These are phyloP conservation scores for Platynereis dumerilii DNA, from an alignment of 2,888 invertebrate genomes.

Conservation along the genomic window DNA sequence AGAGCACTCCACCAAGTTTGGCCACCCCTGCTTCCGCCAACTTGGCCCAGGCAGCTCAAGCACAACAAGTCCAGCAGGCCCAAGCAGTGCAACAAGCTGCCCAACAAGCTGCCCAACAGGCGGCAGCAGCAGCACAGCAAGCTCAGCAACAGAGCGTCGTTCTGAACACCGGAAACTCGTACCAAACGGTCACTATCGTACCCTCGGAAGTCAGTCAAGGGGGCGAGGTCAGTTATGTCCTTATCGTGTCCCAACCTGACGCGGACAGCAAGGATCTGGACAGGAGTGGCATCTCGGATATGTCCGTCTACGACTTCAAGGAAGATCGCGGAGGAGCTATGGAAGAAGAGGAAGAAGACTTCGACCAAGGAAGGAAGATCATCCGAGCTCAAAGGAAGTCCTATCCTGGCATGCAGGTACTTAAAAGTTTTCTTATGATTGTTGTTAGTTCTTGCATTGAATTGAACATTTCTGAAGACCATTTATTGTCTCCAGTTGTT, in stretches of 20 bases:
- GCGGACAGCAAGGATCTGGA: conserved; percentile 51
- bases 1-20: too few relatives aligned
- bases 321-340: conserved; percentile 67
- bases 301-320: conserved; percentile 79
- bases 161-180: conserved; percentile 68
- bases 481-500: too few relatives aligned
- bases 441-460: too few relatives aligned
- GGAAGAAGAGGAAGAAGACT: conserved; percentile 17
- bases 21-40: too few relatives aligned
- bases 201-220: conserved; percentile 79
- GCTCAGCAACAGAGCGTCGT: conserved; percentile 28
- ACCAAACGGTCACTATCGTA: conserved; percentile 83
- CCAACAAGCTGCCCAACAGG: conserved; percentile 40
- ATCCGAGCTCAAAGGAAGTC: conserved; percentile 18
- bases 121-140: conserved; percentile 37
- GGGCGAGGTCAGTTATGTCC: conserved; percentile 86
- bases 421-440: neutral
- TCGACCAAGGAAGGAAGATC: conserved; percentile 24
- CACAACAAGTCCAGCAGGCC: too few relatives aligned
- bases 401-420: conserved; percentile 53
- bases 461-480: too few relatives aligned
- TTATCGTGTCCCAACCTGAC: conserved; percentile 77
- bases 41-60: too few relatives aligned
- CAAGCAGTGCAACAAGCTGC: neutral
- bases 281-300: conserved; percentile 67